A percentile compares a stretch with the other conserved stretches of the same genome.
These are phyloP conservation scores for Platycheirus rosarum DNA, from an alignment of 2,888 invertebrate genomes.

Conservation along the genomic window DNA sequence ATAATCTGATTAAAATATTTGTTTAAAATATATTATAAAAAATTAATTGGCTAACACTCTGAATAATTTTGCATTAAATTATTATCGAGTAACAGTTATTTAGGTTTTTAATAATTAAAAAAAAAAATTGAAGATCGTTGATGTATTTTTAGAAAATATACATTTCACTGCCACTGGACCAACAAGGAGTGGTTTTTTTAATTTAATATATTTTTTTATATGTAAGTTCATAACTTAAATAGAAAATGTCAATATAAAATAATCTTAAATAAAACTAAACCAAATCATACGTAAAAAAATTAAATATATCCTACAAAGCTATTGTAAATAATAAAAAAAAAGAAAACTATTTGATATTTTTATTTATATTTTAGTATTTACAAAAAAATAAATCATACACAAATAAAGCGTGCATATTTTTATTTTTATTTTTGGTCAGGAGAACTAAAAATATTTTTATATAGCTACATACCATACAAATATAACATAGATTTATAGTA, in stretches of 20 bases:
- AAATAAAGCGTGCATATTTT: constrained; percentile 54
- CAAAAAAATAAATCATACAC: constrained; percentile 24
- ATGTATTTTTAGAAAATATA: no score
- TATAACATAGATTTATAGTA: constrained; percentile 69
- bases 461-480: constrained; percentile 68
- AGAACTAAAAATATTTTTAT: constrained; percentile 71
- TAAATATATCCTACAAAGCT: constrained; percentile 47
- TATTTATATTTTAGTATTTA: constrained; percentile 35
- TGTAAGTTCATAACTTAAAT: constrained; percentile 20
- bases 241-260: constrained; percentile 20
- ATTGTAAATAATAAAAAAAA: no score
- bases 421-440: no score
- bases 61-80: no score
- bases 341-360: constrained; percentile 19
- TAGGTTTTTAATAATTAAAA: no score
- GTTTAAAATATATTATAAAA: no score
- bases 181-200: constrained; percentile 4
- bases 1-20: no score
- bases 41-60: no score
- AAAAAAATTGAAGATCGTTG: no score
- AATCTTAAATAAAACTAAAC: constrained; percentile 27
- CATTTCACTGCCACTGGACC: neutral
- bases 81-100: no score
- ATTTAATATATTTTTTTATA: constrained; percentile 16
- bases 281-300: constrained; percentile 33